Evolutionary conservation across 2,113 vertebrate genomes (phyloP), one percentile per base, ranked within the genome.

Genomic region (Astur gentilis): DNA sequence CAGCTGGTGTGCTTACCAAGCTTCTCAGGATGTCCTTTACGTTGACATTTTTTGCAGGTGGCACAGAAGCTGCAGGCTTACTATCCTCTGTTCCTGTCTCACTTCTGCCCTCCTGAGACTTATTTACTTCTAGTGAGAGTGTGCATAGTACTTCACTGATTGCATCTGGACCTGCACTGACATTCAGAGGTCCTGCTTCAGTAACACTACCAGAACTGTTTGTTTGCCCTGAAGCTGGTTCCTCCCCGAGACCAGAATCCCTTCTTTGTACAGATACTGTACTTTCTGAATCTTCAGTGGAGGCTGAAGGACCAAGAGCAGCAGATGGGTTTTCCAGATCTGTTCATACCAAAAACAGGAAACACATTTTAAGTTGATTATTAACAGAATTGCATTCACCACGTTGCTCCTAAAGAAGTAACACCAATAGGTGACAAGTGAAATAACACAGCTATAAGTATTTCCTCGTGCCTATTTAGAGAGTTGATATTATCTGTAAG

Each of bases 11-110:
- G 93, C 98, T 99, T 61, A 99, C 99, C 36, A 99, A 97, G 97
- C 99, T 99, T 86, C 99, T 98, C 83, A 99, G 98, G 87, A 99
- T 99, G 95, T 99, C 99, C 96, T 99, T 99, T 50, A 99, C 98
- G 0, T 98, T 99, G 88, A 99, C 99, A 54, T 99, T 99, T 97
- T 99, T 99, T 87, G 98, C 98, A 96, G 98, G 76, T 75, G 98
- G 80, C 36, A 96, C 54, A 90, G 97, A 96, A 36, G 96, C 31
- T n/a, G 36, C 66, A 71, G 44, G 52, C 40, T 97, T 98, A 75
- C 27, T 94, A 13, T 98, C 96, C 52, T 97, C 98, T 62, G 81
- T 55, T 86, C 52, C 95, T 73, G 84, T 75, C 47, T 98, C 98
- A 49, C 29, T 97, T 97, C 44, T 85, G 18, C 61, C 52, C 79